Evolutionary conservation across 2,797 vertebrate species (phyloP), one percentile per base, ranked within the genome.

Genomic region (Agapornis canus): DNA sequence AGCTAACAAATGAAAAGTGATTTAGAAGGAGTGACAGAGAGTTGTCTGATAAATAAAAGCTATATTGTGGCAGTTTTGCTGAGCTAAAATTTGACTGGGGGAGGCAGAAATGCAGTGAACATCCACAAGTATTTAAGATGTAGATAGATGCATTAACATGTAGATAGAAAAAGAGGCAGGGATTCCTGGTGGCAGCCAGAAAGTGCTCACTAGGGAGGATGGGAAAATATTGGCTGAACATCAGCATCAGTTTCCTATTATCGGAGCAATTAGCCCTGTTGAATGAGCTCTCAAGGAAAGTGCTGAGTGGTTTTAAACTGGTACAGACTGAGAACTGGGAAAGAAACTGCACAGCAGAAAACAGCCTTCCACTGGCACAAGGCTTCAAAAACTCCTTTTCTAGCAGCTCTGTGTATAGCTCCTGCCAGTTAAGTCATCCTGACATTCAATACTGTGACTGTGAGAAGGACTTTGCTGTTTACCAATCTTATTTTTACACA

Each of bases 181-280:
- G 69, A 82, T 86, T 96, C 75, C 80, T 93, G 80, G 63, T 80
- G 94, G 89, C 87, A 92, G 85, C 57, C 85, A 79, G 69, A 83
- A 82, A 92, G 65, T 66, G 82, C 86, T 90, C 84, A 83, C 89
- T 59, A 69, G 84, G 82, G 91, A 94, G 72, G 72, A 81, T 12
- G 65, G 72, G 37, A 59, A 92, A 88, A 83, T 85, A 86, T 59
- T 96, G 95, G 92, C 94, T 96, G 89, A 92, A 81, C 79, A 92
- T 90, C 89, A 91, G 61, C 86, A 88, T 91, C 92, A 88, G 79
- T 64, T 92, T 92, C 73, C 76, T 77, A 72, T 90, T 92, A 92
- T 90, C 66, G 4, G 3, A 96, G 82, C 87, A 95, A 94, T 96
- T 96, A 97, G 91, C 48, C 82, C 82, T 76, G 82, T 84, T 83